A percentile compares a stretch with the other conserved stretches of the same genome.
phyloP scores from a whole-genome alignment of 2,113 vertebrate genomes.

The Melanocharis versteri region DNA sequence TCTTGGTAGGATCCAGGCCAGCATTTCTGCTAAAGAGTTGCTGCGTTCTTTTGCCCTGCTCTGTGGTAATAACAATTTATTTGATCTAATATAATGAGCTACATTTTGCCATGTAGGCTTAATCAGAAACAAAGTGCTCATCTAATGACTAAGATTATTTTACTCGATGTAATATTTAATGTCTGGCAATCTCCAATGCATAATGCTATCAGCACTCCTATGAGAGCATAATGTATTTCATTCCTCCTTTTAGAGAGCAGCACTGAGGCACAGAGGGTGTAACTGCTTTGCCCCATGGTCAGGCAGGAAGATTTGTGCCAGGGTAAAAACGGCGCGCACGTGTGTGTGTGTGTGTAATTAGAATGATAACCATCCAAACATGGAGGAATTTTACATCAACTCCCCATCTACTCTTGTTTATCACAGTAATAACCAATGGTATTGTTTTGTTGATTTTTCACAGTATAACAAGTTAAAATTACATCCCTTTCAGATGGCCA shows the following conservation, averaged over 20 bases:
- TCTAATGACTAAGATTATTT: background rate
- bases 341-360: background rate
- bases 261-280: background rate
- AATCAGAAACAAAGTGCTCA: background rate
- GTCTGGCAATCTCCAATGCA: background rate
- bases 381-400: background rate
- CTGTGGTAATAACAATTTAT: background rate
- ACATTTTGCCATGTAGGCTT: background rate
- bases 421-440: background rate
- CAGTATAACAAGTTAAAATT: background rate
- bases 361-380: background rate
- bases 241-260: background rate
- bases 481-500: background rate
- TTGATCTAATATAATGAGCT: background rate
- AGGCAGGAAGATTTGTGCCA: background rate
- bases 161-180: background rate
- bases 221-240: background rate
- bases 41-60: background rate
- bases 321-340: fast-evolving
- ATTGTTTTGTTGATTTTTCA: background rate
- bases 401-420: background rate
- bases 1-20: background rate
- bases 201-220: background rate
- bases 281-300: background rate
- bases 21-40: background rate